Evolutionary conservation across 2,888 invertebrate genomes (phyloP).

Genomic region (Gastrophysa polygoni): DNA sequence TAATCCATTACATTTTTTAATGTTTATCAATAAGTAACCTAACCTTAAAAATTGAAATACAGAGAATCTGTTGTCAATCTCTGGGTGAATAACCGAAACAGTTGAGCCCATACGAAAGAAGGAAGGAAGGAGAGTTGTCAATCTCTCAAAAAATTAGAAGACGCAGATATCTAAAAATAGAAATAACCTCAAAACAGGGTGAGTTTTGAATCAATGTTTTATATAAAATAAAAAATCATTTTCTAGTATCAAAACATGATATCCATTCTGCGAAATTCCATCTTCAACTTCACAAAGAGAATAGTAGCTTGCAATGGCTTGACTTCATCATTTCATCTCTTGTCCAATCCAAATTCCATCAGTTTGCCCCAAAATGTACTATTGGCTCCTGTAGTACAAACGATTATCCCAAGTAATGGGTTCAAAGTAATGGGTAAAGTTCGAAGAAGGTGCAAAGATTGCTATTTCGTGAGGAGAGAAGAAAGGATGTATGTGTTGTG

Average conservation of each 20-base stretch:
- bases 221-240: not conserved
- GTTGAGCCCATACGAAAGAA: too few relatives aligned
- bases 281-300: not conserved
- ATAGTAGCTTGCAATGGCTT: not conserved
- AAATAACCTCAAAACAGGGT: not conserved
- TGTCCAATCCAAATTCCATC: not conserved
- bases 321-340: not conserved
- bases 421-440: constrained; percentile 76
- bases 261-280: not conserved
- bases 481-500: constrained; percentile 76
- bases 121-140: too few relatives aligned
- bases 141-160: too few relatives aligned
- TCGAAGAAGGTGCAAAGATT: constrained; percentile 77
- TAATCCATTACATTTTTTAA: too few relatives aligned
- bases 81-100: too few relatives aligned
- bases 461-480: constrained; percentile 73
- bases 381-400: constrained; percentile 35
- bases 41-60: too few relatives aligned
- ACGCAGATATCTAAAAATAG: too few relatives aligned
- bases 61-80: too few relatives aligned
- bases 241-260: not conserved
- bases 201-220: too few relatives aligned
- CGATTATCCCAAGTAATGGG: constrained; percentile 58
- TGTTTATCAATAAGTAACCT: too few relatives aligned
- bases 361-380: constrained; percentile 5